Base-by-base conservation (phyloP, 2,888 invertebrate genomes). In the Tethea ocularis region DNA sequence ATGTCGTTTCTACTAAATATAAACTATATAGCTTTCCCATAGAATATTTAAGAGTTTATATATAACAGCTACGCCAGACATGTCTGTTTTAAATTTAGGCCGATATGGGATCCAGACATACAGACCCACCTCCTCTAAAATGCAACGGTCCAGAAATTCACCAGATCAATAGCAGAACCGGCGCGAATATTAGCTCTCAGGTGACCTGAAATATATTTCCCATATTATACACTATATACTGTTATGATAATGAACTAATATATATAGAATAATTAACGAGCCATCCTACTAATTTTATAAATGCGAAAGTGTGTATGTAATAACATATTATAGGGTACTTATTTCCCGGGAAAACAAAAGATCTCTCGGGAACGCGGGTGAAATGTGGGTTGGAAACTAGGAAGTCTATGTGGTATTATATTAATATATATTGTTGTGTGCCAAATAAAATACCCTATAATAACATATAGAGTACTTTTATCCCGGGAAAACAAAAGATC, bases 141-240 rank as follows among this genome's bases (percentile, higher is more conserved):
- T 83, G 81, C 82, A 75, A 74, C 71, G 77, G 72, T 80, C 83
- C 81, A 84, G 80, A 86, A 89, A 89, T 89, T 89, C 83, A 81
- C 75, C 69, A 68, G 85, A 89, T 89, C 89, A 80, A 89, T 89
- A 89, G 69, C 69, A 68, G 66, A 73, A 72, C 71, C 63, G 64
- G 69, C 67, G 67, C 68, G 63, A 64, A 66, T 63, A 66, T 61
- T 69, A 59, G 68, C 68, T 71, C 71, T 62, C 67, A 61, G 63
- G 71, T 71, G 67, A 68, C 70, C 67, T 17, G 41, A 41, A 41
- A 41, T 17, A 17, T 41, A 41, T 15, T 2, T 38, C 13, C n/a
- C n/a, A n/a, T n/a, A n/a, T n/a, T n/a, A n/a, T n/a, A n/a, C n/a
- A n/a, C n/a, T n/a, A n/a, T n/a, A n/a, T 17, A 17, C 13, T 36